These are phyloP conservation scores for Pteronotus mesoamericanus DNA, from an alignment of 2,797 vertebrate species.

Conservation along the genomic window DNA sequence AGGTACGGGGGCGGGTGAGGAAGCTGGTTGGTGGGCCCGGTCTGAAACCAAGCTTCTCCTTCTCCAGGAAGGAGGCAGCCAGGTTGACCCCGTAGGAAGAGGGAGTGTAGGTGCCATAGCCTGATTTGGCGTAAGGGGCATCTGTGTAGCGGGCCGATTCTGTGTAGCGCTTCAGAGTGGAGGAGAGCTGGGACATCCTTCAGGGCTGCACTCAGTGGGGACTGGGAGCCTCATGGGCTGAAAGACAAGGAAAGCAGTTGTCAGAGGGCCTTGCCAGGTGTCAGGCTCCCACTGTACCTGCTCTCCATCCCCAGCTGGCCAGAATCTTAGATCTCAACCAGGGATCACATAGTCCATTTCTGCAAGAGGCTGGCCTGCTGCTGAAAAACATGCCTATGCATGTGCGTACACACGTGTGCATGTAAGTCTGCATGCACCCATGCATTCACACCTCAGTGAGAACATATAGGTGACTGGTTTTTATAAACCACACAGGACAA, in stretches of 20 bases:
- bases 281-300: not conserved
- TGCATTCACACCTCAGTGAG: not conserved
- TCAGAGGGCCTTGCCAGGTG: slow-evolving; percentile 54
- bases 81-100: slow-evolving; percentile 88
- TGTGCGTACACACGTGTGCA: not conserved
- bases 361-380: not conserved
- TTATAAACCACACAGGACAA: not conserved
- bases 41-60: slow-evolving; percentile 88
- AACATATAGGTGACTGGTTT: not conserved
- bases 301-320: not conserved
- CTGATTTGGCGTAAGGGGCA: slow-evolving; percentile 87
- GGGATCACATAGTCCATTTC: not conserved
- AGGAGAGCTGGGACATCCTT: slow-evolving; percentile 95
- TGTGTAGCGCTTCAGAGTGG: slow-evolving; percentile 92
- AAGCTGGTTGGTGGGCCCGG: slow-evolving; percentile 83
- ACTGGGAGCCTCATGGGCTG: slow-evolving; percentile 91
- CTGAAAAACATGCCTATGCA: not conserved
- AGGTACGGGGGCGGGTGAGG: slow-evolving; percentile 78
- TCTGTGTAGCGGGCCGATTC: slow-evolving; percentile 83
- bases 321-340: not conserved
- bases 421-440: too few relatives aligned
- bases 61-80: slow-evolving; percentile 84
- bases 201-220: slow-evolving; percentile 80
- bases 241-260: slow-evolving; percentile 73
- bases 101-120: slow-evolving; percentile 92